These are phyloP conservation scores for Nettapus auritus DNA, from an alignment of 2,113 vertebrate genomes.

Conservation along the genomic window DNA sequence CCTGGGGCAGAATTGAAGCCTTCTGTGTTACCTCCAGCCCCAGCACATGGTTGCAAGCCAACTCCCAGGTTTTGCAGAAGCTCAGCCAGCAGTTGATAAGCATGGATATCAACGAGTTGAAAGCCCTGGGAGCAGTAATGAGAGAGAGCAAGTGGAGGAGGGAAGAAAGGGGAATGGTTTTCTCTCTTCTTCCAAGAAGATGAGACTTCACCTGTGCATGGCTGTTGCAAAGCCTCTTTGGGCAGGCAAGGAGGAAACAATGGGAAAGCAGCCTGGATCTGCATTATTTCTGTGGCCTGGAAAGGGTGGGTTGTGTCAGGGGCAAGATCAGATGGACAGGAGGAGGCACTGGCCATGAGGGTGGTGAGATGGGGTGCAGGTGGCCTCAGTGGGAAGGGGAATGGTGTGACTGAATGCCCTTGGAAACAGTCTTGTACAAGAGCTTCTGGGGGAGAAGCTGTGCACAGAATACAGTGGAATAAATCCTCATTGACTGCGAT, in stretches of 20 bases:
- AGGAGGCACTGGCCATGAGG: not conserved
- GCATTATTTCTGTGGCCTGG: not conserved
- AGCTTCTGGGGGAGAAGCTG: not conserved
- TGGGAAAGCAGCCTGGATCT: accelerated
- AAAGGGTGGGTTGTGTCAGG: too few relatives aligned
- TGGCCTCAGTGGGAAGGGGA: not conserved
- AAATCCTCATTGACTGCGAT: not conserved
- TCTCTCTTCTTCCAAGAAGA: not conserved
- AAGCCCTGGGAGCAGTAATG: not conserved
- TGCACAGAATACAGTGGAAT: too few relatives aligned
- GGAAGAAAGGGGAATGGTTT: not conserved
- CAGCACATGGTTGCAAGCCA: not conserved
- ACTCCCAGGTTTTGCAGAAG: accelerated
- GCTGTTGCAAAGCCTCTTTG: not conserved
- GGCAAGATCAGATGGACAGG: not conserved
- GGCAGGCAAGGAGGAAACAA: not conserved
- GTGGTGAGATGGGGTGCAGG: not conserved
- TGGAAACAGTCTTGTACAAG: not conserved
- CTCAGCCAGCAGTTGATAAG: not conserved
- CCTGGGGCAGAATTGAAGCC: not conserved
- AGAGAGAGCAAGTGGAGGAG: not conserved
- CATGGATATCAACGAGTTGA: not conserved
- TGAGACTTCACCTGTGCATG: accelerated
- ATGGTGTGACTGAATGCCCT: not conserved
- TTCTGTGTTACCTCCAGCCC: not conserved